Evolutionary conservation across 2,113 vertebrate species (phyloP), one percentile per base, ranked within the genome.

Genomic region (Neopipo cinnamomea): DNA sequence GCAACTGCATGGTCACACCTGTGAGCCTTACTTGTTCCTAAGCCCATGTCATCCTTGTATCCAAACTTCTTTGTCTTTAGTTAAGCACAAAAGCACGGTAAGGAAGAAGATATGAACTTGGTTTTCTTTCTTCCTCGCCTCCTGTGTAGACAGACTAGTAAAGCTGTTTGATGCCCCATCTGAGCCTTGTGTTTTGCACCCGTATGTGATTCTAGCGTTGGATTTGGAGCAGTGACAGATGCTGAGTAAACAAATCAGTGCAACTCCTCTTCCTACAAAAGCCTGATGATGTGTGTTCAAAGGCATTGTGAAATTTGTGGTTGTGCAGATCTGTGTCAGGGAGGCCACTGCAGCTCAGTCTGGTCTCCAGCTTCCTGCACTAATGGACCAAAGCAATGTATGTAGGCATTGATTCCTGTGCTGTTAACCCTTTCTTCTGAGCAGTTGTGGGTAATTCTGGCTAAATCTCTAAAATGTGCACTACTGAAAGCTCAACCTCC

Each of bases 181-280:
- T 59, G 66, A 94, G 77, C 37, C n/a, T 67, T 79, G 53, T 17
- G 4, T 82, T 85, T 72, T 76, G 13, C 78, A 70, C 8, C 37
- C 3, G 0, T 19, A 11, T 5, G 0, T n/a, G 13, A 37, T 73
- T 76, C 14, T 52, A 21, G 56, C 22, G 0, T 44, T 79, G 71
- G 33, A 71, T 71, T 31, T 5, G 5, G 49, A 62, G 63, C 89
- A 62, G 70, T 22, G 66, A 52, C 62, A 88, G 82, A 44, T 91
- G 78, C 85, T 79, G 74, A 94, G 66, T 75, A 85, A 79, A 91
- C 44, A 28, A 31, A 61, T 28, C 53, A 61, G 66, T 1, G 3
- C 1, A 2, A 16, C 50, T 84, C 47, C 63, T 73, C 39, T 82
- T 94, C 44, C 85, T 76, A 10, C 63, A n/a, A 11, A 49, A 79